Evolutionary conservation across 2,797 vertebrate genomes (phyloP).

Genomic region (Darevskia nairensis): DNA sequence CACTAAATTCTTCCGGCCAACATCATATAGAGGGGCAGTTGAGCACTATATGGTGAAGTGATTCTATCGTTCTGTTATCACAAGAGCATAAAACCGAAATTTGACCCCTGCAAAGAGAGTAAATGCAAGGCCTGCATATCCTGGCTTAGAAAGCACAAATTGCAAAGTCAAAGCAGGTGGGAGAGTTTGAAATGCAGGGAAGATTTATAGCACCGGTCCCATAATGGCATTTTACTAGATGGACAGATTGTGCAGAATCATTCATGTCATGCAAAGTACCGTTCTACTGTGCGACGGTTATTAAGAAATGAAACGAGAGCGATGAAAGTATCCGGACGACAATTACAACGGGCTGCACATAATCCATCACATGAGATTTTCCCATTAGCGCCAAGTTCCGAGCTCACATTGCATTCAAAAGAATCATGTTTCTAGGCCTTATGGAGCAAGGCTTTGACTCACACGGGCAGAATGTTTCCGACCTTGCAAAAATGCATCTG

Average conservation of each 20-base stretch:
- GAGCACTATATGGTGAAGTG: too few species aligned
- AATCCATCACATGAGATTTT: background rate
- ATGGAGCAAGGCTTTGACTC: too few species aligned
- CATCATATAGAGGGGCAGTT: too few species aligned
- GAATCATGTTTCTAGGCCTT: background rate
- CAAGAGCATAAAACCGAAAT: too few species aligned
- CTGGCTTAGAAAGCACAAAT: background rate
- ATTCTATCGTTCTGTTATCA: too few species aligned
- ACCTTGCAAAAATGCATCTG: too few species aligned
- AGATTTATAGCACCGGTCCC: too few species aligned
- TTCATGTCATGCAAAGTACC: background rate
- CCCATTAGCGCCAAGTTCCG: background rate
- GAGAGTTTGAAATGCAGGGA: background rate
- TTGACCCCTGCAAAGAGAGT: background rate
- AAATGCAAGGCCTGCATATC: too few species aligned
- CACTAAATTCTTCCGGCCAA: too few species aligned
- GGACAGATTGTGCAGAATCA: background rate
- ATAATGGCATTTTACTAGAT: background rate
- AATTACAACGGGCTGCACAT: background rate
- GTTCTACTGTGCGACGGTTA: background rate
- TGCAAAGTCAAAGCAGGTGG: background rate
- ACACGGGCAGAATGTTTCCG: too few species aligned
- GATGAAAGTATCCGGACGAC: background rate
- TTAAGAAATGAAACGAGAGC: background rate
- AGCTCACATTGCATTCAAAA: background rate